Percentiles rank a stretch among this genome's conserved stretches.
These are phyloP conservation scores for Piaya cayana DNA, from an alignment of 2,113 vertebrate genomes.

Conservation along the genomic window DNA sequence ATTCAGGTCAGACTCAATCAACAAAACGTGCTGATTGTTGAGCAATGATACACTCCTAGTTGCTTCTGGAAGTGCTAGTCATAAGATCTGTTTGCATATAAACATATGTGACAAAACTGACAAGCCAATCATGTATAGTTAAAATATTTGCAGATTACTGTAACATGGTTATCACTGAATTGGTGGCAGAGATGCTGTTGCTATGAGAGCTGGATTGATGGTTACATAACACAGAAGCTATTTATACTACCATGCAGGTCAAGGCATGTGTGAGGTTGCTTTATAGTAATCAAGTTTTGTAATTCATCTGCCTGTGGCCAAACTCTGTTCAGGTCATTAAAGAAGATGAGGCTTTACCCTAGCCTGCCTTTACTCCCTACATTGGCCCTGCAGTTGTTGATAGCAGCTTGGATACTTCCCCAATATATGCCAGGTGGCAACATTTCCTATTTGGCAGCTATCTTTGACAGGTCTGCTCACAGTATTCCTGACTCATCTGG, in stretches of 20 bases:
- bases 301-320: not conserved
- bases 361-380: not conserved
- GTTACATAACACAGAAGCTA: not conserved
- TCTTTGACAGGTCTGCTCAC: not conserved
- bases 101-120: constrained; percentile 33
- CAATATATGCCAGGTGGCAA: not conserved
- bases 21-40: not conserved
- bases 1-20: constrained; percentile 32
- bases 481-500: not conserved
- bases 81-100: not conserved
- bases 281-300: not conserved
- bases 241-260: not conserved
- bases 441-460: not conserved
- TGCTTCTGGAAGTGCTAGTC: not conserved
- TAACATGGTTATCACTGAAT: not conserved
- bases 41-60: not conserved
- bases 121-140: not conserved
- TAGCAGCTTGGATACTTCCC: not conserved
- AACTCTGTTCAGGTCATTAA: not conserved
- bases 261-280: not conserved
- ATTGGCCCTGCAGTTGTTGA: not conserved
- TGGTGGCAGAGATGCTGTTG: not conserved
- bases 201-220: not conserved
- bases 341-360: not conserved
- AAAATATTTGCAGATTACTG: constrained; percentile 24